A percentile compares a stretch with the other conserved stretches of the same genome.
phyloP scores from a whole-genome alignment of 2,113 vertebrate species.

The Daubentonia madagascariensis region DNA sequence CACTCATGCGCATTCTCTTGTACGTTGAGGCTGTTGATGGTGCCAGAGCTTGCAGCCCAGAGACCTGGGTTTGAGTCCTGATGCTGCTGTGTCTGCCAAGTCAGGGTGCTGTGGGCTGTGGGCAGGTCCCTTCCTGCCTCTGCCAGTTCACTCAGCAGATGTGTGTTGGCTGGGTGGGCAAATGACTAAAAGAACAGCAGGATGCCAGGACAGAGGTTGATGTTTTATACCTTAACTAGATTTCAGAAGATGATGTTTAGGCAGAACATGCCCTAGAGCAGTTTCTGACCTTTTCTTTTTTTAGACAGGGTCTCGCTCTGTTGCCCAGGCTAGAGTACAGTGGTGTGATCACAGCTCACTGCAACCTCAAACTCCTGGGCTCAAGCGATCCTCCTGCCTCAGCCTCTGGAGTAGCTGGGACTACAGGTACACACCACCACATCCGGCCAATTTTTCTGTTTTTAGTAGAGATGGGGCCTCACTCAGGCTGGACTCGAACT shows the following conservation, averaged over 20 bases:
- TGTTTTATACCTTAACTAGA: not conserved
- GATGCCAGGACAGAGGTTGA: not conserved
- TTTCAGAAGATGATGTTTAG: not conserved
- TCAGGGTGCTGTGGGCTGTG: too few relatives aligned
- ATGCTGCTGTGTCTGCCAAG: not conserved
- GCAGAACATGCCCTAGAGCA: not conserved
- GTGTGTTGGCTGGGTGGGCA: accelerated
- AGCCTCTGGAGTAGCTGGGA: too few relatives aligned
- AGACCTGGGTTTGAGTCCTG: not conserved
- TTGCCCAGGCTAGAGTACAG: too few relatives aligned
- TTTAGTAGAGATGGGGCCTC: too few relatives aligned
- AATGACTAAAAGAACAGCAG: not conserved
- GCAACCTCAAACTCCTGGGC: too few relatives aligned
- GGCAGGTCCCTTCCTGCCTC: not conserved
- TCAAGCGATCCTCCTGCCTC: too few relatives aligned
- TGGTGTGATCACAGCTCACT: too few relatives aligned
- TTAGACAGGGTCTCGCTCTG: too few relatives aligned
- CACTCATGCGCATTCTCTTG: not conserved
- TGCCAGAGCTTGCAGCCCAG: not conserved
- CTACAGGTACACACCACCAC: too few relatives aligned
- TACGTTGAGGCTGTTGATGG: not conserved
- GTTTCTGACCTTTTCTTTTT: not conserved
- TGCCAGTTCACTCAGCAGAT: not conserved
- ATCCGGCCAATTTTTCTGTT: too few relatives aligned
- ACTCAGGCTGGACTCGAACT: too few relatives aligned